Evolutionary conservation across 1,140 invertebrate species (phyloP).

Genomic region (Mylabris phalerata): DNA sequence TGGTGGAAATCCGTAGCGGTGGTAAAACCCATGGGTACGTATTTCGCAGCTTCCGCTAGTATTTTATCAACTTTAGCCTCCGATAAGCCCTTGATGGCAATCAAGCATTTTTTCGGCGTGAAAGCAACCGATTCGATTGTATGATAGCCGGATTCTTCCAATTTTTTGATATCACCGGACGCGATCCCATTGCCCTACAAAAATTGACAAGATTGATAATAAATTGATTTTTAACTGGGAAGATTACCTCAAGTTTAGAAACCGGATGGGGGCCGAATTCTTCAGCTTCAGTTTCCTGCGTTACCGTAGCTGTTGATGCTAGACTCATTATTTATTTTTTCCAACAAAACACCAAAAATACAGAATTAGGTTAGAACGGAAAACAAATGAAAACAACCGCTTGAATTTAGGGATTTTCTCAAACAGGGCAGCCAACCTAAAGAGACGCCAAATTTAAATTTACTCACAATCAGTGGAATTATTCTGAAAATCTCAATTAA

Average conservation of each 20-base stretch:
- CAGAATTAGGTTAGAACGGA: too few relatives aligned
- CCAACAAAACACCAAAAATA: too few relatives aligned
- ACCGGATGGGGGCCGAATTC: slow-evolving; percentile 55
- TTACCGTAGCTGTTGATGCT: slow-evolving; percentile 42
- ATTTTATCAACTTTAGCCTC: slow-evolving; percentile 98
- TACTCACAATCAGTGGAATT: too few relatives aligned
- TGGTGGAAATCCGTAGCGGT: slow-evolving; percentile 94
- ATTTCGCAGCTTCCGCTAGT: slow-evolving; percentile 80
- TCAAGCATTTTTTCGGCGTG: slow-evolving; percentile 84
- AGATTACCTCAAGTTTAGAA: slow-evolving; percentile 52
- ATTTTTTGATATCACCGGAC: slow-evolving; percentile 85
- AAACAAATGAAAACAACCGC: too few relatives aligned
- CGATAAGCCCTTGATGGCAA: slow-evolving; percentile 93
- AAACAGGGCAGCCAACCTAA: too few relatives aligned
- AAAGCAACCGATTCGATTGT: slow-evolving; percentile 95
- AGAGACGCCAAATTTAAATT: too few relatives aligned
- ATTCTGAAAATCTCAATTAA: too few relatives aligned
- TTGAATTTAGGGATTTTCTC: too few relatives aligned
- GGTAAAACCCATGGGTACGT: slow-evolving; percentile 96
- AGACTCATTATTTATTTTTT: slow-evolving; percentile 15
- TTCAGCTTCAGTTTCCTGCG: slow-evolving; percentile 47
- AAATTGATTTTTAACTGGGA: background rate
- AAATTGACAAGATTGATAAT: slow-evolving; percentile 9
- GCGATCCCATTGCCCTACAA: slow-evolving; percentile 79
- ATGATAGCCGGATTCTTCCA: slow-evolving; percentile 87